These are phyloP conservation scores for Campylomormyrus numenius DNA, from an alignment of 2,113 vertebrate species.

Conservation along the genomic window DNA sequence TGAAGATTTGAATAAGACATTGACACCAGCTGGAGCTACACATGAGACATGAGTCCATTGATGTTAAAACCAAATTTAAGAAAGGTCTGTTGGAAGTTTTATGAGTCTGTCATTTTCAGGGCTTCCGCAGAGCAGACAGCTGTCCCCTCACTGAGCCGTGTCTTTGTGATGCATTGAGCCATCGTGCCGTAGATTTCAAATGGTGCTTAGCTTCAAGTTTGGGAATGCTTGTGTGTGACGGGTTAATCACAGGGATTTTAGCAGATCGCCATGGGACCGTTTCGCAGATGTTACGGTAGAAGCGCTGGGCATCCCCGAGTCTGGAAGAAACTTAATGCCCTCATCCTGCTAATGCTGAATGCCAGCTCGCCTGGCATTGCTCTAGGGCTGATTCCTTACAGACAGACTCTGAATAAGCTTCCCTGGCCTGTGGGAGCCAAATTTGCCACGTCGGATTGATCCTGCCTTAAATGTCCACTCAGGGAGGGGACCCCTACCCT, in stretches of 20 bases:
- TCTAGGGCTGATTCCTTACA: background rate
- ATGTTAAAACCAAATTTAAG: background rate
- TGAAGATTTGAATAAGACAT: background rate
- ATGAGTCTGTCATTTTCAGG: background rate
- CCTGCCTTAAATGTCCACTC: conserved; percentile 40
- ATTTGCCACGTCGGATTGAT: background rate
- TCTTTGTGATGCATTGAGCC: background rate
- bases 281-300: background rate
- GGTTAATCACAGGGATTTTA: background rate
- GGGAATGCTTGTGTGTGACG: background rate
- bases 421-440: background rate
- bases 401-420: background rate
- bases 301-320: background rate
- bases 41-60: background rate
- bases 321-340: background rate
- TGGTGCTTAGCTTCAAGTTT: background rate
- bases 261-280: background rate
- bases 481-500: background rate
- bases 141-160: background rate
- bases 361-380: background rate
- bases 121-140: background rate
- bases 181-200: background rate
- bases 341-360: background rate
- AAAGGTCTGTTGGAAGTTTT: background rate
- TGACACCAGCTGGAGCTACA: background rate